Evolutionary conservation across 2,888 invertebrate species (phyloP), one percentile per base, ranked within the genome.

Genomic region (Omphaloscelis lunosa): DNA sequence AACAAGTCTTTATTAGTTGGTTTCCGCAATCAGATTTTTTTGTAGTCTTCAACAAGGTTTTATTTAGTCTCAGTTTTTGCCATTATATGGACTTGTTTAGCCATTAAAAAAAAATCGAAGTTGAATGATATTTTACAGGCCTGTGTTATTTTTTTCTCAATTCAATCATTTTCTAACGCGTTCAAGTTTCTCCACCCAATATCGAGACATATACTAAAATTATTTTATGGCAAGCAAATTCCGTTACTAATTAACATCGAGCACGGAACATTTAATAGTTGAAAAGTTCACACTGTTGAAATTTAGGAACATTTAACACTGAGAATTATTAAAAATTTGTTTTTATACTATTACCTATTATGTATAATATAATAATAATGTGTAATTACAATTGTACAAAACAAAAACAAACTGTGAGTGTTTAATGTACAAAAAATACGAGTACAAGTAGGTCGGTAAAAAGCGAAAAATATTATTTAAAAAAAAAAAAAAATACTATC

Each of bases 291-390:
- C 94, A 94, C 91, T 94, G 94, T 94, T 95, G 92, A 94, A 96
- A 95, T 96, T 96, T 96, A 96, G 96, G 96, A 96, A 96, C 96
- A 96, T 96, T 95, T 94, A 96, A 96, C 96, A 96, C 93, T 95
- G 95, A 96, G 95, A 96, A 94, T 95, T 95, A 94, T 94, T 94
- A 93, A 91, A 94, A 94, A 93, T 93, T 90, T 87, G 81, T 93
- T 94, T 77, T 92, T 82, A 93, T 91, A 92, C 93, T 95, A 94
- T 95, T 94, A 93, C 90, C 93, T 96, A 95, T 94, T 93, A 93
- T 93, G 92, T 94, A 93, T 93, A 72, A 63, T 80, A 92, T 92
- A 89, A 93, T 93, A 92, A 90, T 92, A 90, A 92, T 91, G 92
- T 93, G 92, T 93, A 93, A 93, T 94, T 94, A 95, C 93, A 93